These are phyloP conservation scores for Glyptemys insculpta DNA, from an alignment of 2,797 vertebrate species.

Conservation along the genomic window DNA sequence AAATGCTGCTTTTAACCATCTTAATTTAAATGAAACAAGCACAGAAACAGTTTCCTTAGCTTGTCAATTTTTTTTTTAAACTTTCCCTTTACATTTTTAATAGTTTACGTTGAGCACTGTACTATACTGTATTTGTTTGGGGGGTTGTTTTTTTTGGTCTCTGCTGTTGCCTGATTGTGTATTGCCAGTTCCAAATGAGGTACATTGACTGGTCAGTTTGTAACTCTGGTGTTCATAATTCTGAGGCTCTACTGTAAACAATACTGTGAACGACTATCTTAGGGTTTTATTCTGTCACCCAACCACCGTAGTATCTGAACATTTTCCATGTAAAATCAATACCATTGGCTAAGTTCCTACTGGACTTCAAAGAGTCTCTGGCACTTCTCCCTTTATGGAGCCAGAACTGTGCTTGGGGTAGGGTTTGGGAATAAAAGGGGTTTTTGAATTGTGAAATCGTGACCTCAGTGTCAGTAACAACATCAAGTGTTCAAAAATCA, in stretches of 20 bases:
- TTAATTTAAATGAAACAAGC: too few species aligned
- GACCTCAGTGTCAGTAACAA: not conserved
- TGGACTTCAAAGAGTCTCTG: not conserved
- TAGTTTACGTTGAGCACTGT: too few species aligned
- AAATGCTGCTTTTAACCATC: too few species aligned
- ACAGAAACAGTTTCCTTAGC: too few species aligned
- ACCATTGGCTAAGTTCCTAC: not conserved
- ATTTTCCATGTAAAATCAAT: not conserved
- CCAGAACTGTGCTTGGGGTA: not conserved
- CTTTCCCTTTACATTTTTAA: too few species aligned
- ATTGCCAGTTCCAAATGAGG: too few species aligned
- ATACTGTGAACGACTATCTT: not conserved
- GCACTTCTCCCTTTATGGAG: not conserved
- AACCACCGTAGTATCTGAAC: not conserved
- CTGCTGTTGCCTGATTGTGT: too few species aligned
- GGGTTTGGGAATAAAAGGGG: not conserved
- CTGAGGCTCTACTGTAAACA: not conserved
- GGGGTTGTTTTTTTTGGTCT: too few species aligned
- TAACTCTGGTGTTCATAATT: too few species aligned
- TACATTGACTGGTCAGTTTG: too few species aligned
- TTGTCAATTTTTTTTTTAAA: too few species aligned
- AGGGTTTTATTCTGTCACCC: not conserved
- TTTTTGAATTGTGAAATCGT: not conserved
- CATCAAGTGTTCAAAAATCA: not conserved
- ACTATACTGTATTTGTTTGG: too few species aligned